Evolutionary conservation across 2,797 vertebrate genomes (phyloP).

Genomic region (Trematomus bernacchii): DNA sequence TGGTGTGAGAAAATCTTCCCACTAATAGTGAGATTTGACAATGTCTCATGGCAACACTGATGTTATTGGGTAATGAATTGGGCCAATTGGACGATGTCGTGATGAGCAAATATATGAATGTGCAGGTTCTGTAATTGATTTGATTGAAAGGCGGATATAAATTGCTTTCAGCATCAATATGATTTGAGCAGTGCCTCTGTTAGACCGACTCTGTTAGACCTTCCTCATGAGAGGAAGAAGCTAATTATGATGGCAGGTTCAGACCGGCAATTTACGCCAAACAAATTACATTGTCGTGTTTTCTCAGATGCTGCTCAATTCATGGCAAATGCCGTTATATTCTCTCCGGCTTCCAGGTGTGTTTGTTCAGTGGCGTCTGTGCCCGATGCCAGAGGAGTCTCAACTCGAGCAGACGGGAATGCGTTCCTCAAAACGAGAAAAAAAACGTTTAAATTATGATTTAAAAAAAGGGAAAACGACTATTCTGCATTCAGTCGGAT

Average conservation of each 20-base stretch:
- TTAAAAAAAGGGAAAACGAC: neutral
- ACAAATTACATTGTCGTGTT: slow-evolving; percentile 33
- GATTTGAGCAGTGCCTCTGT: neutral
- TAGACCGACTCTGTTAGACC: too few relatives aligned
- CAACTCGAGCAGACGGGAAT: slow-evolving; percentile 31
- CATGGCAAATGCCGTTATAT: slow-evolving; percentile 3
- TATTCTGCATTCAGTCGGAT: neutral
- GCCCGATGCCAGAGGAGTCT: slow-evolving; percentile 18
- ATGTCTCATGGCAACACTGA: neutral
- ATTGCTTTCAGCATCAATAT: neutral
- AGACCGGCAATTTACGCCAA: slow-evolving; percentile 12
- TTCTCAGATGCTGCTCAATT: slow-evolving; percentile 22
- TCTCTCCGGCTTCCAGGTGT: slow-evolving; percentile 40
- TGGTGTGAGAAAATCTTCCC: neutral
- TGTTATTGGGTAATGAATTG: neutral
- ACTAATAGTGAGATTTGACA: neutral
- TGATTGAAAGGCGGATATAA: neutral
- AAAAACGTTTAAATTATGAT: neutral
- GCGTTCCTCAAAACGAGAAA: slow-evolving; percentile 9
- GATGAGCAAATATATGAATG: slow-evolving; percentile 10
- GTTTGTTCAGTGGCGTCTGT: slow-evolving; percentile 27
- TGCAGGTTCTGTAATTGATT: slow-evolving; percentile 1
- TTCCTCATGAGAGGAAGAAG: slow-evolving; percentile 31
- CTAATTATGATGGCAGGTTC: slow-evolving; percentile 36
- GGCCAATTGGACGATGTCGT: neutral